Evolutionary conservation across 2,113 vertebrate genomes (phyloP).

Genomic region (Rhegmatorhina hoffmannsi): DNA sequence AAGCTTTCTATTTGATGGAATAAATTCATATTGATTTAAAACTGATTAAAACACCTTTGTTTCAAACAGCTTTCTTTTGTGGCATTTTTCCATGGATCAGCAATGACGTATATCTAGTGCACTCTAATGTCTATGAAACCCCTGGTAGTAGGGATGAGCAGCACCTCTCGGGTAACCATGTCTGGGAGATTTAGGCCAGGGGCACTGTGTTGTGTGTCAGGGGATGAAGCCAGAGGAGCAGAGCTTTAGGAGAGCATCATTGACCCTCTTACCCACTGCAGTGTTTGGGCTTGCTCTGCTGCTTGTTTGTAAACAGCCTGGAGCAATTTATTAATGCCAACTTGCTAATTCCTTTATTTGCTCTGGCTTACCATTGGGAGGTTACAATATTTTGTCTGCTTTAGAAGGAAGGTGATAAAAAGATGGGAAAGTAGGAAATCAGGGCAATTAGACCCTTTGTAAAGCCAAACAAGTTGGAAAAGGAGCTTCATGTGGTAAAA

Average conservation of each 20-base stretch:
- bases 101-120: neutral
- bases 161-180: neutral
- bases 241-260: neutral
- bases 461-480: neutral
- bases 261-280: neutral
- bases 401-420: neutral
- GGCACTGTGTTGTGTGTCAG: accelerated
- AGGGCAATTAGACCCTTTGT: neutral
- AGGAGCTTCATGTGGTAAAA: neutral
- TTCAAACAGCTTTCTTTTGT: neutral
- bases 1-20: neutral
- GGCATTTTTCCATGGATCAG: neutral
- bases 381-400: neutral
- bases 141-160: neutral
- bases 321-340: neutral
- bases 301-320: neutral
- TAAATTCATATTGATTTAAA: neutral
- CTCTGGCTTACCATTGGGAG: neutral
- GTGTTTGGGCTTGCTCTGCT: accelerated
- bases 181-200: accelerated
- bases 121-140: accelerated
- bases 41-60: neutral
- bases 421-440: neutral
- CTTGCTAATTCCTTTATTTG: neutral
- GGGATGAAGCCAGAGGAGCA: neutral